Percentiles rank a stretch among this genome's conserved stretches.
Evolutionary conservation across 2,888 invertebrate species (phyloP).

Genomic region (Acrobeloides nanus): DNA sequence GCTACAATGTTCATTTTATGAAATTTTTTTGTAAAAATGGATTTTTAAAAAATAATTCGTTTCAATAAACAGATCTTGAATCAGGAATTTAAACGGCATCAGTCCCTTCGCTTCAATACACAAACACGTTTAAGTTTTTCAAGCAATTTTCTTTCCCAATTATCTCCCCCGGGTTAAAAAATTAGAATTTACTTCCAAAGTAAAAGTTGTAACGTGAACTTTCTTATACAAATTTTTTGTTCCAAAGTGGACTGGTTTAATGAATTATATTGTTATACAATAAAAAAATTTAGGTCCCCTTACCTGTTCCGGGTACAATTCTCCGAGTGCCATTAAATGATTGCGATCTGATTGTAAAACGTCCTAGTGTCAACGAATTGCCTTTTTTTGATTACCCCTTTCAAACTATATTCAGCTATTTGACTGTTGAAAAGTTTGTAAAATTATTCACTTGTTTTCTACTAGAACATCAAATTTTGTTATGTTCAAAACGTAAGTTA

Average conservation of each 20-base stretch:
- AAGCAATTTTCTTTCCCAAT: no score
- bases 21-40: no score
- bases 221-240: no score
- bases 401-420: conserved; percentile 72
- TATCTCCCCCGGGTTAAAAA: no score
- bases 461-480: conserved; percentile 88
- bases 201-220: no score
- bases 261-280: neutral
- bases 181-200: no score
- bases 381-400: conserved; percentile 89
- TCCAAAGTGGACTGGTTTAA: neutral
- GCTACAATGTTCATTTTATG: no score
- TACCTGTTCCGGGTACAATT: conserved; percentile 81
- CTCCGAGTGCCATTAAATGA: conserved; percentile 59
- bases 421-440: conserved; percentile 84
- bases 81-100: no score
- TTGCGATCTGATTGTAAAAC: conserved; percentile 40
- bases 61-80: no score
- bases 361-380: conserved; percentile 65
- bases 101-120: no score
- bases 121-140: no score
- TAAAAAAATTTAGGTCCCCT: conserved; percentile 63
- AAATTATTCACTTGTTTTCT: conserved; percentile 88
- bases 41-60: no score
- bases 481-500: conserved; percentile 75